Base-by-base conservation (phyloP, 2,888 invertebrate genomes). In the Melolontha melolontha region DNA sequence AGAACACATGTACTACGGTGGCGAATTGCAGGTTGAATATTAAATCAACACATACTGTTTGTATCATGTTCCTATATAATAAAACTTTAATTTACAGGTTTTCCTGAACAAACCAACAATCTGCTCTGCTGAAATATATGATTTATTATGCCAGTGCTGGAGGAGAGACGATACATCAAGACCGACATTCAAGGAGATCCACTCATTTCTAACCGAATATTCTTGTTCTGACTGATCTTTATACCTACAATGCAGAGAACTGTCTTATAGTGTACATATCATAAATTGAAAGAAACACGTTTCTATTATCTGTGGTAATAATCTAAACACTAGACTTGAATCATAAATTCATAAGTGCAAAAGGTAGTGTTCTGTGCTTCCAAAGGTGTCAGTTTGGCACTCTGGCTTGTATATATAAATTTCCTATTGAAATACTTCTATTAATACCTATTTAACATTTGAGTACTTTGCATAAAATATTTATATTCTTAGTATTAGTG, bases 111-210 rank as follows among this genome's bases (percentile, higher is more conserved):
- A 91, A 76, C 94, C 94, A 47, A 87, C 88, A 62, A 88, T 92
- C 70, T 94, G 93, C 81, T 91, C 93, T 11, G 86, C 88, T 14
- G 90, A 91, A 75, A 89, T 94, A 54, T 93, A 93, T 84, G 88
- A 90, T 73, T 84, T 93, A 72, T 90, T 93, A 91, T 87, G 88
- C 78, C 88, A 89, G 76, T 93, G 89, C 78, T 89, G 89, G 89
- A 86, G 85, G 75, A 82, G 88, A 74, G 88, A 89, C 78, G 88
- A 89, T 74, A 81, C 83, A 41, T 81, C 85, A 62, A 82, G 89
- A 74, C 89, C 89, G 47, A 87, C 86, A 14, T 89, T 89, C 80
- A 88, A 87, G 78, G 86, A 92, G 75, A 90, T 94, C 76, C 88
- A 90, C 80, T 84, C 88, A 74, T 90, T 90, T 76, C 84, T 93